These are phyloP conservation scores for Psophia crepitans DNA, from an alignment of 2,113 vertebrate species.

Conservation along the genomic window DNA sequence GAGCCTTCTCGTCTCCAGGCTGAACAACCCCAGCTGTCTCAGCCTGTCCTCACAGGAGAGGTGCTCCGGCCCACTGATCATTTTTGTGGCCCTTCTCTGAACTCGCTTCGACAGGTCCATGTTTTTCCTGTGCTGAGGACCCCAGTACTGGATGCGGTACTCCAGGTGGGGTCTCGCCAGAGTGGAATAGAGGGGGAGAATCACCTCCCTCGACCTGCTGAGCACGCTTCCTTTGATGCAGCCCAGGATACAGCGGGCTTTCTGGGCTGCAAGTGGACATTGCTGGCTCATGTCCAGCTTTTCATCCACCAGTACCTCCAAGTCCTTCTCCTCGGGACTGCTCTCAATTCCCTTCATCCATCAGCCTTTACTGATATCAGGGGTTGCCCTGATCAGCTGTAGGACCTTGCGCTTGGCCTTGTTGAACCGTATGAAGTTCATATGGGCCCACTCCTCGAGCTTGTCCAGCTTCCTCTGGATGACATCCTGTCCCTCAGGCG, in stretches of 20 bases:
- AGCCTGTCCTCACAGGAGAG: not conserved
- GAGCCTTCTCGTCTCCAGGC: not conserved
- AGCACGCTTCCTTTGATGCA: accelerated
- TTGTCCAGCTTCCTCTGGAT: not conserved
- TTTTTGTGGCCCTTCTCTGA: not conserved
- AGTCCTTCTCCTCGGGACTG: not conserved
- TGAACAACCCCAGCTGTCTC: not conserved
- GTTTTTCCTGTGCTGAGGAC: not conserved
- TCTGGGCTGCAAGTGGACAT: not conserved
- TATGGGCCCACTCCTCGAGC: accelerated
- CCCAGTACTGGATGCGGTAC: not conserved
- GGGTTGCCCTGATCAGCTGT: not conserved
- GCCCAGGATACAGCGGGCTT: not conserved
- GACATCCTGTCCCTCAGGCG: not conserved
- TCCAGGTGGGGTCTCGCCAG: not conserved
- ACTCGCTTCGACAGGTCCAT: not conserved
- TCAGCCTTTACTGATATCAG: not conserved
- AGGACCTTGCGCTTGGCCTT: not conserved
- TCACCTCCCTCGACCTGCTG: not conserved
- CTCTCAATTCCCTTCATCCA: not conserved
- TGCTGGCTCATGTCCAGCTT: not conserved
- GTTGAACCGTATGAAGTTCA: not conserved
- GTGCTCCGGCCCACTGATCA: not conserved
- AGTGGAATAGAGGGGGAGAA: not conserved
- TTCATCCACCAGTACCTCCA: not conserved